phyloP scores from a whole-genome alignment of 53 echinoderm and acorn worm genomes.

The Echinarachnius parma region DNA sequence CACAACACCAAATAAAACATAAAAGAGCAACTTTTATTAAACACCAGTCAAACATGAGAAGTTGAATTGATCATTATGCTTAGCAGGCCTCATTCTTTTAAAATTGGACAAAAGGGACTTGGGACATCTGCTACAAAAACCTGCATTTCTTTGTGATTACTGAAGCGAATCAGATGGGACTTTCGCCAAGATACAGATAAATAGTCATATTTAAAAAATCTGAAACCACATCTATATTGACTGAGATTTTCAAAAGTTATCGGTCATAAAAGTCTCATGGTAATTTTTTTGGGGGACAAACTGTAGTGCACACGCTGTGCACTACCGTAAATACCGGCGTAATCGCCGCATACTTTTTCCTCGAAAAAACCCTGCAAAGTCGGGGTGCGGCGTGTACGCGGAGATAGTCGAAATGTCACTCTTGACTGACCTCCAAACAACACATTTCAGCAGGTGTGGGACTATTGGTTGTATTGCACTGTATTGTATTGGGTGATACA shows the following conservation, averaged over 20 bases:
- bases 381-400: no score
- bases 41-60: slow-evolving; percentile 12
- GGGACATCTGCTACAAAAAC: slow-evolving; percentile 7
- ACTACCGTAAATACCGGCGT: no score
- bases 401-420: no score
- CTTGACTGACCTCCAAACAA: no score
- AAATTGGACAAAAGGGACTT: slow-evolving; percentile 9
- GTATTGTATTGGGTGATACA: no score
- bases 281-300: slow-evolving; percentile 16
- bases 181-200: slow-evolving; percentile 14
- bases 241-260: slow-evolving; percentile 11
- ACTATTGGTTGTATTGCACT: no score
- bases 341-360: no score
- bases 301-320: no score
- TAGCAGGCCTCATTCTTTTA: slow-evolving; percentile 12
- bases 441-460: no score
- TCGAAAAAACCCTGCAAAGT: no score
- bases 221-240: slow-evolving; percentile 13
- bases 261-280: slow-evolving; percentile 1
- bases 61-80: slow-evolving; percentile 14
- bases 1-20: no score
- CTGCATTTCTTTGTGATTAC: slow-evolving; percentile 14
- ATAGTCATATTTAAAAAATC: slow-evolving; percentile 1
- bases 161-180: slow-evolving; percentile 7
- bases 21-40: no score